These are phyloP conservation scores for Molorchus minor DNA, from an alignment of 2,888 invertebrate genomes.

Conservation along the genomic window DNA sequence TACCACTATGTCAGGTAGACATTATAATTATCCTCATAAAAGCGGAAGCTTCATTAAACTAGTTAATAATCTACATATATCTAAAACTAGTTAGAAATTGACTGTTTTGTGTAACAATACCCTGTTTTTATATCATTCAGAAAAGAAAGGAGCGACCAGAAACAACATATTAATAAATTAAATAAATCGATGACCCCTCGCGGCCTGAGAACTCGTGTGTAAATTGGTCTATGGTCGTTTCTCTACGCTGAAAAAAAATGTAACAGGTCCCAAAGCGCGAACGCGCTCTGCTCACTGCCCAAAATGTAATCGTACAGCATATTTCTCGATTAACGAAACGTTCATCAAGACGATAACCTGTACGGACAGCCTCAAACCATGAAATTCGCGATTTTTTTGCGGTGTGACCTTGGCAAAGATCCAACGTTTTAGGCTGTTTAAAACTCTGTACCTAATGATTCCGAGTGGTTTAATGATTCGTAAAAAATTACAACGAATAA, in stretches of 20 bases:
- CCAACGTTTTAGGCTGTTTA: slow-evolving; percentile 25
- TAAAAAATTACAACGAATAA: slow-evolving; percentile 4
- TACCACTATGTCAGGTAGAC: no score
- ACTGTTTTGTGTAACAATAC: no score
- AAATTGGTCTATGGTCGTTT: not conserved
- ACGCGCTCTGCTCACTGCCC: not conserved
- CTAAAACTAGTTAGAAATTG: no score
- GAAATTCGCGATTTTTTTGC: slow-evolving; percentile 28
- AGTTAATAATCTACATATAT: no score
- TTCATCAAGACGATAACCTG: slow-evolving; percentile 30
- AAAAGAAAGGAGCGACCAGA: not conserved
- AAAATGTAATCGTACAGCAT: slow-evolving; percentile 9
- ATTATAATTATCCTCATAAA: no score
- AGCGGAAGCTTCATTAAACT: no score
- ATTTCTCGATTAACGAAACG: slow-evolving; percentile 24
- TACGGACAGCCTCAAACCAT: slow-evolving; percentile 29
- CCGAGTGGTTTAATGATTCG: slow-evolving; percentile 10
- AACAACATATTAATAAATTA: not conserved
- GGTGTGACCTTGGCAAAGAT: slow-evolving; percentile 33
- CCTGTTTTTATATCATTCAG: no score
- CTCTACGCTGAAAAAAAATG: not conserved
- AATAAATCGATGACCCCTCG: not conserved
- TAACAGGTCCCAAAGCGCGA: not conserved
- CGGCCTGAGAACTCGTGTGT: not conserved
- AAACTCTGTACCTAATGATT: slow-evolving; percentile 8